Percentiles rank a stretch among this genome's conserved stretches.
These are phyloP conservation scores for Pristionchus mayeri DNA, from an alignment of 2,888 invertebrate genomes.

Conservation along the genomic window DNA sequence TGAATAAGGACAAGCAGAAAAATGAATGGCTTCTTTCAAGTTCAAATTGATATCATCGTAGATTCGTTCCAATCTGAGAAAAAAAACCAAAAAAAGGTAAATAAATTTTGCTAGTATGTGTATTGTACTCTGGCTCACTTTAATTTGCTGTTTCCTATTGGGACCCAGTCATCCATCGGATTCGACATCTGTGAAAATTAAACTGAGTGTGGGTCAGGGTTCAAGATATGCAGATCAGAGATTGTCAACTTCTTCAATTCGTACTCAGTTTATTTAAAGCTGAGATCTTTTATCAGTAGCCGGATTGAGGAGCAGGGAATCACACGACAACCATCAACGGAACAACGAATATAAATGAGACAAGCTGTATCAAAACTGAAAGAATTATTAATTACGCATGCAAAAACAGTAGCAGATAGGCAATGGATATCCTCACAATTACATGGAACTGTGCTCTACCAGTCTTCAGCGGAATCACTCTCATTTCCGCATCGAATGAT, in stretches of 20 bases:
- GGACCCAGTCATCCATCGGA: slow-evolving; percentile 9
- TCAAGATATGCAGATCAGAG: neutral
- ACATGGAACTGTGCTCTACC: neutral
- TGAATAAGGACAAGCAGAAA: slow-evolving; percentile 63
- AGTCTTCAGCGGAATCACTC: slow-evolving; percentile 48
- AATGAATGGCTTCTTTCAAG: slow-evolving; percentile 58
- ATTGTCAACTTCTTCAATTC: neutral
- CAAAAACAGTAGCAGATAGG: neutral
- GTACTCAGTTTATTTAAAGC: neutral
- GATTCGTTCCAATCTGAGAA: slow-evolving; percentile 23
- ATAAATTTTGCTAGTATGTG: neutral
- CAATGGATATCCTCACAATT: neutral
- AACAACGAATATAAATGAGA: neutral
- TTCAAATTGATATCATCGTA: slow-evolving; percentile 50
- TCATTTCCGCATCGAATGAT: slow-evolving; percentile 61
- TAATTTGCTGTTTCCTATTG: slow-evolving; percentile 20
- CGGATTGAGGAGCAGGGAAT: neutral
- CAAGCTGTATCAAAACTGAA: slow-evolving; percentile 20
- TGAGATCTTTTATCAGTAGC: slow-evolving; percentile 43
- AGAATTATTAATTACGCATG: slow-evolving; percentile 8
- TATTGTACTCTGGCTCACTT: neutral
- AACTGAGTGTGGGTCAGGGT: neutral
- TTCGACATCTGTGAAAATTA: slow-evolving; percentile 22
- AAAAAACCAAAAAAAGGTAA: neutral
- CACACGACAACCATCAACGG: slow-evolving; percentile 37